Conservation (phyloP, 2,113 vertebrate genomes). For the Coturnix japonica region DNA sequence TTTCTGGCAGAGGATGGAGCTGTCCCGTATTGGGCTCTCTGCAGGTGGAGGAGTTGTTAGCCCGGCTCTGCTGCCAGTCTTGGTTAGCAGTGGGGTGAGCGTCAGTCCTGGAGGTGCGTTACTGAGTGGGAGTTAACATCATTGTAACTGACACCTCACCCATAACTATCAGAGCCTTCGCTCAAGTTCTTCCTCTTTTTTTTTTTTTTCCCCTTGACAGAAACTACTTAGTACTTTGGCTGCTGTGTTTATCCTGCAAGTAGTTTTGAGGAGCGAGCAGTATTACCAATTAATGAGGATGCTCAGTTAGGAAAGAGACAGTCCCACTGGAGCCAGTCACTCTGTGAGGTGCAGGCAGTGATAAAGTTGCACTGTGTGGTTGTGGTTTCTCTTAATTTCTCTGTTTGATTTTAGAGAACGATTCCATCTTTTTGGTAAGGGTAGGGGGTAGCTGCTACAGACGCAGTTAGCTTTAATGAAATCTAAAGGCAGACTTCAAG, state of each 20-base stretch:
- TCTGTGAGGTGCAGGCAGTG: not conserved
- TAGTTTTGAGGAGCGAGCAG: not conserved
- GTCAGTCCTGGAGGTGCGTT: not conserved
- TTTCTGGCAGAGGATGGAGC: not conserved
- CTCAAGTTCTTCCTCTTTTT: not conserved
- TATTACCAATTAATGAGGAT: not conserved
- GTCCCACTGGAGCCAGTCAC: not conserved
- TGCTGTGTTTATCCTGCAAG: not conserved
- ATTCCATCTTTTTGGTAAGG: not conserved
- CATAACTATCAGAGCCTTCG: not conserved
- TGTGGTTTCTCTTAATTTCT: not conserved
- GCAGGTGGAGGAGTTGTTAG: not conserved
- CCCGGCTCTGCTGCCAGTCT: not conserved
- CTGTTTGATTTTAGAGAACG: not conserved
- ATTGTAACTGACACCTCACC: not conserved
- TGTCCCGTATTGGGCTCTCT: fast-evolving
- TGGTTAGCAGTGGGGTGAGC: not conserved
- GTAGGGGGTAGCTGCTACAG: not conserved
- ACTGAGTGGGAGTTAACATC: not conserved
- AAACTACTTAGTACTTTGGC: not conserved
- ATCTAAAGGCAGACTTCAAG: not conserved
- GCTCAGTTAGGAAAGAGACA: fast-evolving
- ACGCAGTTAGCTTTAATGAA: not conserved
- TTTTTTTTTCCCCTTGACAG: fast-evolving
- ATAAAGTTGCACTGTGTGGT: not conserved